phyloP scores from a whole-genome alignment of 2,113 vertebrate species.

The Macquaria ambigua region DNA sequence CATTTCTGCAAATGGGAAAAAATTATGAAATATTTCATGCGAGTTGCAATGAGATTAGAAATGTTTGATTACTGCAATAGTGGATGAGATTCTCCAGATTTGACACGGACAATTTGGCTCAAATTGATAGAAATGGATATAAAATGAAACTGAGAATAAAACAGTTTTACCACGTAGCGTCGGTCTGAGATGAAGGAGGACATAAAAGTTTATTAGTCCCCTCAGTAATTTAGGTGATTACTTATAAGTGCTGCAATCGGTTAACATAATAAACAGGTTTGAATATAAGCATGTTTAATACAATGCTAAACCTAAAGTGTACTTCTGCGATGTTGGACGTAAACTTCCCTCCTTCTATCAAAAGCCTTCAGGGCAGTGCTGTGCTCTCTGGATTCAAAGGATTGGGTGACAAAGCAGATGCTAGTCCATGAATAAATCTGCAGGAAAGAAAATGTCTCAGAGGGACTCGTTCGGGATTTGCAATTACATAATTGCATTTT shows the following conservation, averaged over 20 bases:
- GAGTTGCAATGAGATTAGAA: background rate
- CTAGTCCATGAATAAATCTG: conserved; percentile 54
- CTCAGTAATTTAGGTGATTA: background rate
- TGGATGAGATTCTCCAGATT: background rate
- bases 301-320: background rate
- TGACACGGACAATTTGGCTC: background rate
- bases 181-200: background rate
- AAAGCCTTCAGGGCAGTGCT: conserved; percentile 57
- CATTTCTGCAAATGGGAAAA: background rate
- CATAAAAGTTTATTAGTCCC: background rate
- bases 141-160: background rate
- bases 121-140: background rate
- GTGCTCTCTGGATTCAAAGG: conserved; percentile 73
- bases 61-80: background rate
- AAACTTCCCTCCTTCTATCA: conserved; percentile 34
- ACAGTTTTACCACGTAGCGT: background rate
- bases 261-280: background rate
- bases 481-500: conserved; percentile 71
- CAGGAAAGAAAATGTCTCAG: conserved; percentile 53
- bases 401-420: conserved; percentile 63
- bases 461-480: conserved; percentile 22
- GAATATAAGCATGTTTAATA: background rate
- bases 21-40: background rate
- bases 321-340: conserved; percentile 21
- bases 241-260: background rate